Percentiles rank a stretch among this genome's conserved stretches.
Evolutionary conservation across 2,888 invertebrate genomes (phyloP).

Genomic region (Calliphora vomitoria): DNA sequence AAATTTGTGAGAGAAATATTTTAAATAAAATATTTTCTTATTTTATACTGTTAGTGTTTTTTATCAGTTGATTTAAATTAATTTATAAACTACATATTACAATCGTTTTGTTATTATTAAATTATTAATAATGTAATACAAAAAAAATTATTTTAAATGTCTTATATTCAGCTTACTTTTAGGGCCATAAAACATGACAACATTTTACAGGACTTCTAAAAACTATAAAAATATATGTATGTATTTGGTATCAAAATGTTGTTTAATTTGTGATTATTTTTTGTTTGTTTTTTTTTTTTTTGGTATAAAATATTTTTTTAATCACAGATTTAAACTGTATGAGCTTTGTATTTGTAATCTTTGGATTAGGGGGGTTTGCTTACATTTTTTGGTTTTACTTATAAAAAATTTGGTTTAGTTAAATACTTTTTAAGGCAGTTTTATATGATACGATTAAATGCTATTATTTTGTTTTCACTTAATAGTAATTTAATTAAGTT

Average conservation of each 20-base stretch:
- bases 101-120: conserved; percentile 54
- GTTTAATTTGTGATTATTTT: conserved; percentile 76
- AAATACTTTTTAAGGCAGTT: conserved; percentile 51
- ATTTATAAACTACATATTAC: conserved; percentile 35
- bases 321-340: conserved; percentile 80
- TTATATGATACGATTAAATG: conserved; percentile 29
- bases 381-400: conserved; percentile 1
- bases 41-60: conserved; percentile 34
- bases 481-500: conserved; percentile 25
- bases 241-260: conserved; percentile 56
- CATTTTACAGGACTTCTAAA: no score
- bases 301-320: conserved; percentile 68
- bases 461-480: conserved; percentile 63
- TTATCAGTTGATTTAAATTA: conserved; percentile 28
- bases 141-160: background rate
- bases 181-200: no score
- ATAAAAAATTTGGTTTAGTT: background rate
- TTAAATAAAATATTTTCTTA: conserved; percentile 43
- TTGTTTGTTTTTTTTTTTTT: conserved; percentile 25
- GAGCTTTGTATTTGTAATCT: conserved; percentile 74
- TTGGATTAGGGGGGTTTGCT: background rate
- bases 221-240: conserved; percentile 39
- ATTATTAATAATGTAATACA: background rate
- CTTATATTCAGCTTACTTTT: background rate
- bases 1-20: conserved; percentile 33